Evolutionary conservation across 2,113 vertebrate genomes (phyloP).

Genomic region (Rhinolophus sinicus): DNA sequence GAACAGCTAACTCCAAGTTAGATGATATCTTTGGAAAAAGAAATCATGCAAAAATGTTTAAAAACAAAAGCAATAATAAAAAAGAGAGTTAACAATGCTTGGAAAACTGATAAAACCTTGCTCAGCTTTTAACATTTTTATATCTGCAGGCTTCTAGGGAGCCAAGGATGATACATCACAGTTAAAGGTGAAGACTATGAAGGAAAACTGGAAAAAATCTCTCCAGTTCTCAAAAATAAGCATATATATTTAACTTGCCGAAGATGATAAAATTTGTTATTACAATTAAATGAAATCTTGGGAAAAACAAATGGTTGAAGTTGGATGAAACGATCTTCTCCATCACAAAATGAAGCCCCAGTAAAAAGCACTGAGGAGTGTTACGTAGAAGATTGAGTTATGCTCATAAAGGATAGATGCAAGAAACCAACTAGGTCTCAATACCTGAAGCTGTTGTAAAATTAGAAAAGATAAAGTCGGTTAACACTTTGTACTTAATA

Average conservation of each 20-base stretch:
- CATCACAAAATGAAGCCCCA: constrained; percentile 67
- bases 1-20: constrained; percentile 88
- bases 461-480: constrained; percentile 80
- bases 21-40: constrained; percentile 82
- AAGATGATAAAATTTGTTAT: constrained; percentile 94
- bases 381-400: constrained; percentile 42
- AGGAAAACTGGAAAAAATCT: constrained; percentile 87
- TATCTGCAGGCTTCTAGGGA: constrained; percentile 91
- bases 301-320: constrained; percentile 93
- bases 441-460: constrained; percentile 16
- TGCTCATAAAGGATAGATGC: background rate
- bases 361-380: background rate
- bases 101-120: constrained; percentile 94
- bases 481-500: constrained; percentile 55
- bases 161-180: constrained; percentile 79
- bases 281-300: constrained; percentile 92
- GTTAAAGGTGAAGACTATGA: constrained; percentile 87
- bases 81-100: constrained; percentile 88
- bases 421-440: constrained; percentile 56
- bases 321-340: constrained; percentile 91
- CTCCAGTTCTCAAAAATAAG: constrained; percentile 89
- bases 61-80: constrained; percentile 84
- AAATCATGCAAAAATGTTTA: constrained; percentile 82
- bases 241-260: constrained; percentile 91
- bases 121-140: constrained; percentile 91